A percentile compares a stretch with the other conserved stretches of the same genome.
Evolutionary conservation across 35 echinoderm and acorn worm genomes (phyloP).

Genomic region (Hemicentrotus pulcherrimus): DNA sequence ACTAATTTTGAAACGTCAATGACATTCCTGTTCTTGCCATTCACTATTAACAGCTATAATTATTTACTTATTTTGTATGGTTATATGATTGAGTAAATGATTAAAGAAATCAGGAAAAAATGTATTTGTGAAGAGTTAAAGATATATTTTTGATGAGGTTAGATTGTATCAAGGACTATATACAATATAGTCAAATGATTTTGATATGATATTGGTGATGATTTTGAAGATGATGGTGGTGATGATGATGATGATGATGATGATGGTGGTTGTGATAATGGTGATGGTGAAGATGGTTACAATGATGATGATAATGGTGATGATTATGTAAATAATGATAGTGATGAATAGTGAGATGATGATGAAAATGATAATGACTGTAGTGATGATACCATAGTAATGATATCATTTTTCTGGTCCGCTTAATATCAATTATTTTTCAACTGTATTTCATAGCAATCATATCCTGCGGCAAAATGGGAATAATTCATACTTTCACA

Average conservation of each 20-base stretch:
- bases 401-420: background rate
- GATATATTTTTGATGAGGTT: background rate
- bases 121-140: no score
- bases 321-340: background rate
- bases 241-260: background rate
- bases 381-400: background rate
- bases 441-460: no score
- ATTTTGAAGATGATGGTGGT: no score
- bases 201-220: no score
- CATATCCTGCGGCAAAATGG: no score
- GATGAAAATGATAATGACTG: background rate
- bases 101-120: background rate
- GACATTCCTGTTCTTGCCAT: slow-evolving; percentile 1
- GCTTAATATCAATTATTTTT: no score
- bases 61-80: background rate
- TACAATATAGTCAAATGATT: background rate
- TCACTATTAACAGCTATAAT: background rate
- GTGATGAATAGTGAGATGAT: background rate
- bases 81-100: background rate
- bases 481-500: no score
- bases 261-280: background rate
- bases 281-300: background rate
- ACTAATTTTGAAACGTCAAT: slow-evolving; percentile 6
- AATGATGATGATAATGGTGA: background rate
- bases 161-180: background rate